Percentiles rank a stretch among this genome's conserved stretches.
These are phyloP conservation scores for Apamea crenata DNA, from an alignment of 2,888 invertebrate genomes.

Conservation along the genomic window DNA sequence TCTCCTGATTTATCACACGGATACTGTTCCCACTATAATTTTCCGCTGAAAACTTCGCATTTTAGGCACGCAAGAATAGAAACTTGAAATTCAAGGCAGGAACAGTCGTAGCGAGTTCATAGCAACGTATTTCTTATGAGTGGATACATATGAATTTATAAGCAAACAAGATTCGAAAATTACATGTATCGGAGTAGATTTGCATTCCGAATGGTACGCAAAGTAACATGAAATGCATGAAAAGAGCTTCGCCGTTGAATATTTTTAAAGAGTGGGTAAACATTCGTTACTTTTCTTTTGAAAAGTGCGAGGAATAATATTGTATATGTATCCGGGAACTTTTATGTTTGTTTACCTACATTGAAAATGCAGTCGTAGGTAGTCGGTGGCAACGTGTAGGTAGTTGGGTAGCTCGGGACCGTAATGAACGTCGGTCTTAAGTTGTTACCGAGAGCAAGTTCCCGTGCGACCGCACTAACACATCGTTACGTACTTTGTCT, in stretches of 20 bases:
- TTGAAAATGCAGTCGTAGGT: constrained; percentile 34
- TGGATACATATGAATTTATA: constrained; percentile 56
- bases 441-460: constrained; percentile 45
- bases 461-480: constrained; percentile 28
- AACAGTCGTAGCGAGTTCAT: constrained; percentile 41
- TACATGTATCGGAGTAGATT: constrained; percentile 64
- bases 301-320: constrained; percentile 54
- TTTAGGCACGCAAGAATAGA: constrained; percentile 51
- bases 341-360: constrained; percentile 48
- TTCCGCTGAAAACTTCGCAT: constrained; percentile 38
- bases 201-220: constrained; percentile 61
- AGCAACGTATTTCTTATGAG: constrained; percentile 42
- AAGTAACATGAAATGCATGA: constrained; percentile 63
- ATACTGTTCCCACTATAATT: constrained; percentile 23
- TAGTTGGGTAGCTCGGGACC: constrained; percentile 12
- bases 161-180: constrained; percentile 61
- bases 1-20: constrained; percentile 29
- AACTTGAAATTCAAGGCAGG: constrained; percentile 53
- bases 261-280: constrained; percentile 60
- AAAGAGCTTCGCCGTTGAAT: constrained; percentile 57
- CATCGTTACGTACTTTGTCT: constrained; percentile 37
- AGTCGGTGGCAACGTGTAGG: constrained; percentile 3
- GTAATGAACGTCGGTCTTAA: constrained; percentile 45
- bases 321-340: constrained; percentile 24
- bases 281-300: constrained; percentile 60